Conservation (phyloP, 2,888 invertebrate genomes). For the Zygothrica quintamaculata region DNA sequence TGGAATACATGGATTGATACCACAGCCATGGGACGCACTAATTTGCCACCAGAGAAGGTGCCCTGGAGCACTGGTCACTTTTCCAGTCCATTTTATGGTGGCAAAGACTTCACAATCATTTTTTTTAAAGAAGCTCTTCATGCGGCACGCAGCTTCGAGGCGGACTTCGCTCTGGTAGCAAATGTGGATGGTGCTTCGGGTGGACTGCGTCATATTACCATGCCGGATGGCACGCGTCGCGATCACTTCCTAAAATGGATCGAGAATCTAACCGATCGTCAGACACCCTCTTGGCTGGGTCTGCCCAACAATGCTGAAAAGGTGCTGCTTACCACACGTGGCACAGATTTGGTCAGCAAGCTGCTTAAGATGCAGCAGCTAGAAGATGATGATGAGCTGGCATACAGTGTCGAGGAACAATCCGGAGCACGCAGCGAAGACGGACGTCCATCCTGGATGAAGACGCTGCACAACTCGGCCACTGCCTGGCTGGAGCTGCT, state of each 20-base stretch:
- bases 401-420: constrained; percentile 90
- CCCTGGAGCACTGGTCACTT: constrained; percentile 99
- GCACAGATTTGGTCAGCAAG: constrained; percentile 96
- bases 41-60: constrained; percentile 98
- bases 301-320: constrained; percentile 99
- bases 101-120: constrained; percentile 99
- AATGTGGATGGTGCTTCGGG: constrained; percentile 91
- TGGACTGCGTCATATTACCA: constrained; percentile 93
- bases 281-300: constrained; percentile 99
- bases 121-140: constrained; percentile 97
- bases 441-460: constrained; percentile 99
- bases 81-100: constrained; percentile 99
- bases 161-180: constrained; percentile 96
- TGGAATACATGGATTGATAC: constrained; percentile 99
- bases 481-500: constrained; percentile 96
- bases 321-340: constrained; percentile 92
- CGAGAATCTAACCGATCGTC: constrained; percentile 95
- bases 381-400: constrained; percentile 96
- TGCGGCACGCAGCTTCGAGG: constrained; percentile 97
- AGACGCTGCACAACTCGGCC: constrained; percentile 95
- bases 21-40: constrained; percentile 98
- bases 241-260: constrained; percentile 99
- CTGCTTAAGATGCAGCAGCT: constrained; percentile 98
- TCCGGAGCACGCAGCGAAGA: constrained; percentile 87
- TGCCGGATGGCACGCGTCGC: constrained; percentile 98